These are phyloP conservation scores for Drosophila mercatorum DNA, from an alignment of 2,888 invertebrate species.

Conservation along the genomic window DNA sequence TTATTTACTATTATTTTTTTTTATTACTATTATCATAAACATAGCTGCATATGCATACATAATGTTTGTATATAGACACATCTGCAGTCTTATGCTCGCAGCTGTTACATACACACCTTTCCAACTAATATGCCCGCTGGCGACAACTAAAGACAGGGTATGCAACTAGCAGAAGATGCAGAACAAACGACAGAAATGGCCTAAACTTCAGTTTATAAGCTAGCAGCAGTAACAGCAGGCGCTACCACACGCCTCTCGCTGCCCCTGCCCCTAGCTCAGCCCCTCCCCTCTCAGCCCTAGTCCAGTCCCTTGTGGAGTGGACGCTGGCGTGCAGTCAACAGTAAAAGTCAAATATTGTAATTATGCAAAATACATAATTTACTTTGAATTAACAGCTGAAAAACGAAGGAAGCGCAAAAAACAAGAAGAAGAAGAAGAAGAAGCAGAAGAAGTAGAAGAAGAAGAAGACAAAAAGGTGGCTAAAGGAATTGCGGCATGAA, in stretches of 20 bases:
- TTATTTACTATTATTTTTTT: no score
- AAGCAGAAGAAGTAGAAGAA: neutral
- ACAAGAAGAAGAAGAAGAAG: constrained; percentile 4
- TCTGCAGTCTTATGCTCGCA: neutral
- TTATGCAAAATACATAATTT: constrained; percentile 79
- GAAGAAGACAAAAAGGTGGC: neutral
- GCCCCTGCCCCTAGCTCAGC: neutral
- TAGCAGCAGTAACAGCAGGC: constrained; percentile 27
- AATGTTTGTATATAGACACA: neutral
- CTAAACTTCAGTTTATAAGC: constrained; percentile 11
- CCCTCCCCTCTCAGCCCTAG: neutral
- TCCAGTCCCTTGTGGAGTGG: neutral
- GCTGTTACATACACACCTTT: neutral
- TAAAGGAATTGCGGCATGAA: constrained; percentile 40
- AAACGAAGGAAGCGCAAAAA: constrained; percentile 49
- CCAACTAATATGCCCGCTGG: neutral
- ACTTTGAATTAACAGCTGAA: constrained; percentile 79
- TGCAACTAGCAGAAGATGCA: neutral
- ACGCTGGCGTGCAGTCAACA: constrained; percentile 70
- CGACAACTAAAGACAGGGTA: neutral
- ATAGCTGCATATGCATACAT: no score
- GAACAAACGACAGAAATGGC: neutral
- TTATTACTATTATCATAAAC: no score
- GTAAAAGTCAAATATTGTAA: constrained; percentile 78
- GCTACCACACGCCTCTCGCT: neutral